phyloP scores from a whole-genome alignment of 2,797 vertebrate genomes.

The Sylvilagus floridanus region DNA sequence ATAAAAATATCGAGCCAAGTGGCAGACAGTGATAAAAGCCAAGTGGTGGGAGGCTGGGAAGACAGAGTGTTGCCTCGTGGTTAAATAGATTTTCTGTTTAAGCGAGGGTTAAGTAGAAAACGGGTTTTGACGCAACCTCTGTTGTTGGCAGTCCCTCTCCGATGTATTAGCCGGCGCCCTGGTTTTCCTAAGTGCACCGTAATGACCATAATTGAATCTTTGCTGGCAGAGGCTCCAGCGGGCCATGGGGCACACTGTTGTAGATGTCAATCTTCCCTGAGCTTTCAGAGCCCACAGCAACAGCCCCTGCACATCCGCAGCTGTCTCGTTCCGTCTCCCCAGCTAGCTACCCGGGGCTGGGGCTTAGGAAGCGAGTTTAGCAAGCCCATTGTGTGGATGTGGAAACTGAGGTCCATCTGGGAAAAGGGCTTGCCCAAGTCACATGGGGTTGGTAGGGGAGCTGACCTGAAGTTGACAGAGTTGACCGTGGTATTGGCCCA shows the following conservation, averaged over 20 bases:
- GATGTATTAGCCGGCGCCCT: constrained; percentile 68
- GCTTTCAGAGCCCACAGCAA: not conserved
- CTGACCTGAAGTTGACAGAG: not conserved
- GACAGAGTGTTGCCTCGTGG: constrained; percentile 16
- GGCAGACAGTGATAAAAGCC: not conserved
- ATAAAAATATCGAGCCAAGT: constrained; percentile 51
- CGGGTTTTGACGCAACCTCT: constrained; percentile 49
- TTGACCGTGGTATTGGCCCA: not conserved
- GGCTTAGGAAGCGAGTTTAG: not conserved
- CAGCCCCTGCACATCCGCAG: accelerated
- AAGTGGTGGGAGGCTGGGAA: not conserved
- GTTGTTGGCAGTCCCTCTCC: constrained; percentile 70
- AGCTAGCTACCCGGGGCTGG: accelerated
- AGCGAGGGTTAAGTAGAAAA: constrained; percentile 78
- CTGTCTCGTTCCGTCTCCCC: not conserved
- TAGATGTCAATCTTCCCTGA: constrained; percentile 9
- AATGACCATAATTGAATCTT: constrained; percentile 76
- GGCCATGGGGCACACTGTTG: not conserved
- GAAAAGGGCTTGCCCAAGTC: not conserved
- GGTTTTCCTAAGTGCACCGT: constrained; percentile 78
- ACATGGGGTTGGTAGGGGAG: not conserved
- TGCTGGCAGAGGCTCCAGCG: constrained; percentile 32
- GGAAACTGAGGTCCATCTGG: not conserved
- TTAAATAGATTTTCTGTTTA: constrained; percentile 80
- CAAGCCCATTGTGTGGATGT: not conserved